These are phyloP conservation scores for Netelia fuscicornis DNA, from an alignment of 2,888 invertebrate species.

Conservation along the genomic window DNA sequence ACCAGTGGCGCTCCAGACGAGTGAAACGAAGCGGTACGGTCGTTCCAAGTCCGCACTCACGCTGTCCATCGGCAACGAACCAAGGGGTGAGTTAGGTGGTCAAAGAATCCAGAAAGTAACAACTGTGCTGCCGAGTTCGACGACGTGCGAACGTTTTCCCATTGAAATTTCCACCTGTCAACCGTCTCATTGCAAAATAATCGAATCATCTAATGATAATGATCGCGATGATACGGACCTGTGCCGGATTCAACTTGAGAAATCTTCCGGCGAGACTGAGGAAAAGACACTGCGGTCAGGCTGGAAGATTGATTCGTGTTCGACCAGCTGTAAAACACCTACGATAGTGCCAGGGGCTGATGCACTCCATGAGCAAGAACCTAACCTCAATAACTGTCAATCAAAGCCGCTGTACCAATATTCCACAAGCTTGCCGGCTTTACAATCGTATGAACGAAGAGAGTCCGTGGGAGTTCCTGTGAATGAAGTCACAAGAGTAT, in stretches of 20 bases:
- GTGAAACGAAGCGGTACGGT: conserved; percentile 76
- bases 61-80: conserved; percentile 76
- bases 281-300: background rate
- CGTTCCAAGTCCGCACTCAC: conserved; percentile 80
- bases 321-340: conserved; percentile 9
- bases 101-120: no score
- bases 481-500: background rate
- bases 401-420: background rate
- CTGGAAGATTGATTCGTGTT: background rate
- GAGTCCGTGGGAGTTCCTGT: conserved; percentile 38
- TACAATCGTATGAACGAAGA: conserved; percentile 5
- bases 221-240: no score
- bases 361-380: no score
- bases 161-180: conserved; percentile 7
- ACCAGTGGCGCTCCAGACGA: conserved; percentile 24
- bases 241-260: background rate
- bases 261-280: background rate
- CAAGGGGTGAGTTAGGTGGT: conserved; percentile 77
- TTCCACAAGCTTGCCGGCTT: conserved; percentile 43
- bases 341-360: background rate
- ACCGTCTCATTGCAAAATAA: background rate
- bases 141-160: conserved; percentile 12
- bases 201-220: no score
- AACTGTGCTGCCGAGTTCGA: background rate
- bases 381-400: background rate